A percentile compares a stretch with the other conserved stretches of the same genome.
Evolutionary conservation across 2,888 invertebrate species (phyloP).

Genomic region (Agonopterix subpropinquella): DNA sequence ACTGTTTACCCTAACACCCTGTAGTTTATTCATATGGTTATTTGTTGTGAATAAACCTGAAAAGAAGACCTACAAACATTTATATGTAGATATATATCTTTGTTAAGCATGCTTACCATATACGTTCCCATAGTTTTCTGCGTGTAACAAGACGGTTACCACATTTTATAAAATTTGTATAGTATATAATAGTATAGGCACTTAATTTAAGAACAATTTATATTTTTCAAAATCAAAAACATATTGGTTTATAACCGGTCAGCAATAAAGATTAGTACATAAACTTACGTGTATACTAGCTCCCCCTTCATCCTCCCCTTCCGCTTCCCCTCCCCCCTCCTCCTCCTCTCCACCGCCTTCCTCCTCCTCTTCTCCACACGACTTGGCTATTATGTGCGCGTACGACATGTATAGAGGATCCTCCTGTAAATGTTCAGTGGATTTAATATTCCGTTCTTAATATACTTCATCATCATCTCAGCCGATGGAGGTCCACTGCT

Average conservation of each 20-base stretch:
- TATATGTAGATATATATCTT: not conserved
- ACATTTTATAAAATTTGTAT: no score
- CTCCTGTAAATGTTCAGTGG: slow-evolving; percentile 70
- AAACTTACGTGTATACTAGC: slow-evolving; percentile 95
- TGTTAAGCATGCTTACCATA: slow-evolving; percentile 53
- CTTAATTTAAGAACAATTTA: no score
- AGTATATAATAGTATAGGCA: no score
- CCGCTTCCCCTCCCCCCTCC: slow-evolving; percentile 81
- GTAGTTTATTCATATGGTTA: no score
- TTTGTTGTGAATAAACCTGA: no score
- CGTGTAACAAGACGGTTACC: slow-evolving; percentile 22
- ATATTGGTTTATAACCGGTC: not conserved
- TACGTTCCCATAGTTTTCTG: slow-evolving; percentile 66
- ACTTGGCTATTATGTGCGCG: slow-evolving; percentile 97
- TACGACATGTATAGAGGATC: slow-evolving; percentile 98
- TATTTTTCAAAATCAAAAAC: slow-evolving; percentile 1
- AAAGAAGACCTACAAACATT: not conserved
- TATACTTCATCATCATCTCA: no score
- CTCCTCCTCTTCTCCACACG: slow-evolving; percentile 98
- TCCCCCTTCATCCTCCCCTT: slow-evolving; percentile 81
- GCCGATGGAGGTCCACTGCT: no score
- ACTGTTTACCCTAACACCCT: no score
- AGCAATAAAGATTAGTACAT: not conserved
- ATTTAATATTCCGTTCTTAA: no score
- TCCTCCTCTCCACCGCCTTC: slow-evolving; percentile 94